These are phyloP conservation scores for Xenopus petersii DNA, from an alignment of 2,797 vertebrate genomes.

Conservation along the genomic window DNA sequence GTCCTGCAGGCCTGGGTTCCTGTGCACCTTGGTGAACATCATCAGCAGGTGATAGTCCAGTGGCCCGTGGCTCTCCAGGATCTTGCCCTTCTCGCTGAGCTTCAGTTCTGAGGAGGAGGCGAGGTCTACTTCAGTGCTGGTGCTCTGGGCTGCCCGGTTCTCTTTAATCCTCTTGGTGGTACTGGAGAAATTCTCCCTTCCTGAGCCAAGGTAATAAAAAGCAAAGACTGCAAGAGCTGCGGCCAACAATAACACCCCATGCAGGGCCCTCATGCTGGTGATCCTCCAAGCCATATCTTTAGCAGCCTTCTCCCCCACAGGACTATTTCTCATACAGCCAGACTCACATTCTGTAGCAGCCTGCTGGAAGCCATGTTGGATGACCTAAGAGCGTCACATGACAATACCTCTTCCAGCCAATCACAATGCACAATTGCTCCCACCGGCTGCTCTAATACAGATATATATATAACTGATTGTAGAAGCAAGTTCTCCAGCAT, in stretches of 20 bases:
- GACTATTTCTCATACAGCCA: slow-evolving; percentile 24
- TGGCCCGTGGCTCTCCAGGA: slow-evolving; percentile 17
- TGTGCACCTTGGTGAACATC: slow-evolving; percentile 93
- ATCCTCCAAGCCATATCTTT: slow-evolving; percentile 67
- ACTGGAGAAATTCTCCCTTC: slow-evolving; percentile 87
- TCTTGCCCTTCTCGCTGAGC: slow-evolving; percentile 53
- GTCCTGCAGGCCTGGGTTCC: slow-evolving; percentile 75
- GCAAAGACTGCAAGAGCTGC: slow-evolving; percentile 81
- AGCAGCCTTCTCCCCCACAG: slow-evolving; percentile 8
- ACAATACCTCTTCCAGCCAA: background rate
- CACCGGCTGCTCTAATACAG: background rate
- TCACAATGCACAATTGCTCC: background rate
- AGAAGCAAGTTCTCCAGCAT: too few relatives aligned
- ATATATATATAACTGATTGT: too few relatives aligned
- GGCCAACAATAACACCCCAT: slow-evolving; percentile 75
- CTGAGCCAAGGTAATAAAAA: slow-evolving; percentile 90
- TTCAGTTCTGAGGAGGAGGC: slow-evolving; percentile 53
- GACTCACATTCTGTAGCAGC: background rate
- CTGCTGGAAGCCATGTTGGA: slow-evolving; percentile 32
- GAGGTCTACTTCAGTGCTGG: slow-evolving; percentile 69
- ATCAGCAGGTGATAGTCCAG: slow-evolving; percentile 76
- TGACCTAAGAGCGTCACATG: slow-evolving; percentile 3
- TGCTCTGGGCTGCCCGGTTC: slow-evolving; percentile 68
- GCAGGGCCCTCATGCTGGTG: slow-evolving; percentile 78
- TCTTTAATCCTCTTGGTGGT: slow-evolving; percentile 85